A percentile compares a stretch with the other conserved stretches of the same genome.
These are phyloP conservation scores for Oryzias melastigma DNA, from an alignment of 2,113 vertebrate genomes.

Conservation along the genomic window DNA sequence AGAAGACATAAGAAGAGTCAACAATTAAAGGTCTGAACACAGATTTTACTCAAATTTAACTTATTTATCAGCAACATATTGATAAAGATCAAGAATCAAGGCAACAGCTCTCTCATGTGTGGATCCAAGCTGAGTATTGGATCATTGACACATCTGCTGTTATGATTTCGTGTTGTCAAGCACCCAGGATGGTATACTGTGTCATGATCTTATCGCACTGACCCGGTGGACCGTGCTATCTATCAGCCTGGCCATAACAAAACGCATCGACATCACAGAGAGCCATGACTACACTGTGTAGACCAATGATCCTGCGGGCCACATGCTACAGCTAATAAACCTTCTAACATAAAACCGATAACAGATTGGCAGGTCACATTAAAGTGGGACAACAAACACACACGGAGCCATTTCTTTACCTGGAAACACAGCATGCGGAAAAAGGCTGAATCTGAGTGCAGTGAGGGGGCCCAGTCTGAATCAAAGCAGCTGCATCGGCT, in stretches of 20 bases:
- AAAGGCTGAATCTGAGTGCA: constrained; percentile 17
- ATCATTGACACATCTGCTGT: background rate
- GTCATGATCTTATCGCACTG: constrained; percentile 4
- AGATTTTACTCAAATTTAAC: background rate
- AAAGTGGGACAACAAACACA: constrained; percentile 22
- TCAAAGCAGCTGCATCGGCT: constrained; percentile 28
- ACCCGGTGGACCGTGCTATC: constrained; percentile 1
- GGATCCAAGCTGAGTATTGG: background rate
- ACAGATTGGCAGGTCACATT: constrained; percentile 3
- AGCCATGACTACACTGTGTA: background rate
- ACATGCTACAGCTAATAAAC: constrained; percentile 28
- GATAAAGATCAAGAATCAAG: background rate
- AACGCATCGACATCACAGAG: background rate
- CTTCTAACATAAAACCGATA: constrained; percentile 11
- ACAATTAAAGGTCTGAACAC: background rate
- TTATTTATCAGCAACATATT: background rate
- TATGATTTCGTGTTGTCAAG: background rate
- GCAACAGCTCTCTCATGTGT: background rate
- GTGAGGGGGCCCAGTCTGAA: constrained; percentile 28
- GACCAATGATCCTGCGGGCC: background rate
- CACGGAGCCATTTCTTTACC: constrained; percentile 36
- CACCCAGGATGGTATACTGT: background rate
- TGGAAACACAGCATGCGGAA: constrained; percentile 20
- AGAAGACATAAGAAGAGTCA: too few relatives aligned
- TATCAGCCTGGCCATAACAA: background rate